Evolutionary conservation across 2,113 vertebrate species (phyloP).

Genomic region (Chionis minor): DNA sequence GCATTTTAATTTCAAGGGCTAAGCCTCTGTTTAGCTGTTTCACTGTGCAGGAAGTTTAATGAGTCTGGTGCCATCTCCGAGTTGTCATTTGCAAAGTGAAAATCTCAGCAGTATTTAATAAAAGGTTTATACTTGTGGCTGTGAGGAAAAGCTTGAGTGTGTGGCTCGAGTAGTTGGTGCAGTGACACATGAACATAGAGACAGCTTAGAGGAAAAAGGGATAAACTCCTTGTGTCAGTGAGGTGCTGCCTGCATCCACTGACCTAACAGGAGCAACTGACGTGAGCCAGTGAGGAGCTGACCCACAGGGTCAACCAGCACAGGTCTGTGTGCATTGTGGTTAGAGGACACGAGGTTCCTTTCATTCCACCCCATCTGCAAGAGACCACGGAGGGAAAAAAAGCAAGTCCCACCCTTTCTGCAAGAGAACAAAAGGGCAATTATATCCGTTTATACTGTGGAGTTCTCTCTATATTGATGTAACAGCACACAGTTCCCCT

Average conservation of each 20-base stretch:
- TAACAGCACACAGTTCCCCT: not conserved
- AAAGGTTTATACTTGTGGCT: rapidly evolving
- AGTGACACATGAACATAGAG: not conserved
- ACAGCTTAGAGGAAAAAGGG: not conserved
- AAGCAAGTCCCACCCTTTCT: not conserved
- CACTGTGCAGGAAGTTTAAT: not conserved
- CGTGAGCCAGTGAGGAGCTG: not conserved
- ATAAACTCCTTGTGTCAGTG: not conserved
- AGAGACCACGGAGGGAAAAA: not conserved
- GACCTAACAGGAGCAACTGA: not conserved
- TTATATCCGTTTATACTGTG: not conserved
- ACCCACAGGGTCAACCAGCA: not conserved
- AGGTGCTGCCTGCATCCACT: not conserved
- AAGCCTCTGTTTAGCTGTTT: not conserved
- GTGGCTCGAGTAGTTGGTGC: not conserved
- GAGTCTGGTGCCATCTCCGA: not conserved
- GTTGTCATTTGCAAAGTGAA: not conserved
- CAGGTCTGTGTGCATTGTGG: not conserved
- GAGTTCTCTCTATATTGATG: not conserved
- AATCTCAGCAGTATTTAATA: not conserved
- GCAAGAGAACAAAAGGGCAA: not conserved
- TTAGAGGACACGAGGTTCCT: not conserved
- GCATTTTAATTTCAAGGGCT: not conserved
- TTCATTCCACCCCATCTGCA: not conserved
- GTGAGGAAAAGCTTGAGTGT: not conserved